Evolutionary conservation across 2,888 invertebrate genomes (phyloP).

Genomic region (Pseudanteris insignis): DNA sequence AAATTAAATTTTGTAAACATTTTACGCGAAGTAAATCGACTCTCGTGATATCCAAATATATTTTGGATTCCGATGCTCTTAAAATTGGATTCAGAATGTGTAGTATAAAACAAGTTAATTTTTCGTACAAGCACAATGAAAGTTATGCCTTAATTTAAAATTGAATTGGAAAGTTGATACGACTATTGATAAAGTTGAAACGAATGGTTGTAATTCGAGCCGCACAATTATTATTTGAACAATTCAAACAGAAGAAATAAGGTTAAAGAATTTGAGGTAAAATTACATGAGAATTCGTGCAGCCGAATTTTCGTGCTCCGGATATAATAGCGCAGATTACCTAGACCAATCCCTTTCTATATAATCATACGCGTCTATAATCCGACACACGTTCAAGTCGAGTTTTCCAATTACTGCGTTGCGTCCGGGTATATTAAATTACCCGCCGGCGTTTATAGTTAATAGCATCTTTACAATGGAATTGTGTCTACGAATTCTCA

Average conservation of each 20-base stretch:
- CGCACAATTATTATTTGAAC: too few species aligned
- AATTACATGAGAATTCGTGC: conserved; percentile 22
- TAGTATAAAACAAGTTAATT: too few species aligned
- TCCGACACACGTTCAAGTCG: conserved; percentile 48
- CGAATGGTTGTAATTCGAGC: too few species aligned
- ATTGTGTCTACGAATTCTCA: conserved; percentile 51
- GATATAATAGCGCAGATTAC: conserved; percentile 32
- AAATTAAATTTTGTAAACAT: too few species aligned
- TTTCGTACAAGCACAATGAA: too few species aligned
- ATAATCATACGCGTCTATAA: conserved; percentile 32
- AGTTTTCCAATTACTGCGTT: conserved; percentile 58
- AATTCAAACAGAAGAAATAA: conserved; percentile 15
- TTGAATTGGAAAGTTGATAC: too few species aligned
- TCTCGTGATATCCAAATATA: too few species aligned
- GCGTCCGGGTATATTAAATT: conserved; percentile 55
- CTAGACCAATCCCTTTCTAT: conserved; percentile 24
- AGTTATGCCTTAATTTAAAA: too few species aligned
- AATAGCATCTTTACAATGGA: conserved; percentile 53
- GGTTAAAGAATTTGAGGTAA: conserved; percentile 19
- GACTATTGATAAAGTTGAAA: too few species aligned
- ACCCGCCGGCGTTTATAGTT: conserved; percentile 51
- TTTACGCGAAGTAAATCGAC: too few species aligned
- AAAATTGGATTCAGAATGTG: too few species aligned
- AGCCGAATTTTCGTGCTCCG: conserved; percentile 27
- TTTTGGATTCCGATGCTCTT: too few species aligned